These are phyloP conservation scores for Rhizoglyphus robini DNA, from an alignment of 1,140 invertebrate species.

Conservation along the genomic window DNA sequence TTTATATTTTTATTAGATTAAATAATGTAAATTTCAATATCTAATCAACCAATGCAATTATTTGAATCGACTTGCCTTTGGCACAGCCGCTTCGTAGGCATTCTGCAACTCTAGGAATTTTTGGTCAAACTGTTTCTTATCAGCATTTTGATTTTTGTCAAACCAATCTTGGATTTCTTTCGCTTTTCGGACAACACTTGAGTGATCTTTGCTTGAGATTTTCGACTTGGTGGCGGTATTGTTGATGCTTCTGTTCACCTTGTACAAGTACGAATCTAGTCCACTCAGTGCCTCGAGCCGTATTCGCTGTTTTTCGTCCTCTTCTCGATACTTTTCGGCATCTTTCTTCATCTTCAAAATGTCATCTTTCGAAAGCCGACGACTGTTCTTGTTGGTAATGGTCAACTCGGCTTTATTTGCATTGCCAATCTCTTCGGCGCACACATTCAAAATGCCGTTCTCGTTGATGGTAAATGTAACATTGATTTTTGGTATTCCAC, in stretches of 20 bases:
- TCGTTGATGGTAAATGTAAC: too few species aligned
- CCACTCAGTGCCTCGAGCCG: conserved; percentile 51
- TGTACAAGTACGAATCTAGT: conserved; percentile 44
- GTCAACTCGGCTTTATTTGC: conserved; percentile 96
- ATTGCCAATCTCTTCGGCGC: conserved; percentile 51
- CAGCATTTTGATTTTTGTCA: conserved; percentile 67
- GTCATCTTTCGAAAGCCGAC: too few species aligned
- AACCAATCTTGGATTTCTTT: conserved; percentile 87
- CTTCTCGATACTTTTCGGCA: conserved; percentile 92
- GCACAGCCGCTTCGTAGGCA: too few species aligned
- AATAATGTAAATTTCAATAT: too few species aligned
- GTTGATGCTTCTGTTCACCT: conserved; percentile 53
- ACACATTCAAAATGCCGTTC: conserved; percentile 39
- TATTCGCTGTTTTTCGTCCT: conserved; percentile 61
- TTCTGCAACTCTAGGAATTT: too few species aligned
- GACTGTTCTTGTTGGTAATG: too few species aligned
- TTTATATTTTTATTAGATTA: too few species aligned
- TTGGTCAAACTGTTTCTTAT: too few species aligned
- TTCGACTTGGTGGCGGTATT: conserved; percentile 41
- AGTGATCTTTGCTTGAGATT: conserved; percentile 75
- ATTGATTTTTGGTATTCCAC: conserved; percentile 46
- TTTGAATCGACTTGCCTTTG: too few species aligned
- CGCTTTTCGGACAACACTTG: conserved; percentile 72
- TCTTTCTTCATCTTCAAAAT: conserved; percentile 93
- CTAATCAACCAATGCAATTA: too few species aligned